Conservation (phyloP, 2,797 vertebrate genomes). For the Otolemur crassicaudatus region DNA sequence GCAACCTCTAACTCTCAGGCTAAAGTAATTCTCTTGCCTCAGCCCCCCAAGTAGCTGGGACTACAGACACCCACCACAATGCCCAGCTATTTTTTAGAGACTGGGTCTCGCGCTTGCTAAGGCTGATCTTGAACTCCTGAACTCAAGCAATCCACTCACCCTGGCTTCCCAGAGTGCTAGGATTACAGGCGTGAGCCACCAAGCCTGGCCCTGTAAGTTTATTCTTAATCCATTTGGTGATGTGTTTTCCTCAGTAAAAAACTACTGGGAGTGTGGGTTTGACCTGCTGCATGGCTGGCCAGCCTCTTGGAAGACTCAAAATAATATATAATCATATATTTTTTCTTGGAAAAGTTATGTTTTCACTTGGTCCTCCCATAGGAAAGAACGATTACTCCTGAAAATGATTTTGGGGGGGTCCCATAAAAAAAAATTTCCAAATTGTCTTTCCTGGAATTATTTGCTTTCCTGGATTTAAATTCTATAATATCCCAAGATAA, state of each 20-base stretch:
- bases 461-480: not conserved
- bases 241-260: not conserved
- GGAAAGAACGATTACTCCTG: not conserved
- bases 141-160: too few species aligned
- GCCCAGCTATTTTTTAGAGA: too few species aligned
- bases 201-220: not conserved
- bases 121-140: too few species aligned
- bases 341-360: slow-evolving; percentile 7
- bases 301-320: not conserved
- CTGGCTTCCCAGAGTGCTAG: too few species aligned
- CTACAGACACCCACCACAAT: too few species aligned
- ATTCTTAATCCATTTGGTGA: not conserved
- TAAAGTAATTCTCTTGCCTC: too few species aligned
- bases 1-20: too few species aligned
- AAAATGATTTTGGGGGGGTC: not conserved
- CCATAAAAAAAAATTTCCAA: not conserved
- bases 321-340: not conserved
- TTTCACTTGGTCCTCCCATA: not conserved
- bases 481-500: not conserved
- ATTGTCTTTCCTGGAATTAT: not conserved
- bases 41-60: too few species aligned
- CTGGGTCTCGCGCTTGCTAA: too few species aligned
- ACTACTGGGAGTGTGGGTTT: not conserved
- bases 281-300: not conserved
- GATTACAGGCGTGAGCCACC: too few species aligned